Evolutionary conservation across 2,113 vertebrate genomes (phyloP).

Genomic region (Melanostigma gelatinosum): DNA sequence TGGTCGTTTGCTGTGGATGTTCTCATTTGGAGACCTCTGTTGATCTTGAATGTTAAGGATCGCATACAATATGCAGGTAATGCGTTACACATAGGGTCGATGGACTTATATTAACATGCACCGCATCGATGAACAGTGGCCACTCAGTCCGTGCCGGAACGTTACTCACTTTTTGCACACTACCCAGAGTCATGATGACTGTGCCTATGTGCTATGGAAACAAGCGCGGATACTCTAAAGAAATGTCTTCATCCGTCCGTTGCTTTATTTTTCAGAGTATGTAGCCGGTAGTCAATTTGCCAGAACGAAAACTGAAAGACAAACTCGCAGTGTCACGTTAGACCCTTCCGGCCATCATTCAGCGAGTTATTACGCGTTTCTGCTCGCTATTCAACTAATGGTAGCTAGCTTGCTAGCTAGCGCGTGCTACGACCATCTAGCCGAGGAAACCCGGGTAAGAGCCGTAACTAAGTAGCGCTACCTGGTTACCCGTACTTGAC

Average conservation of each 20-base stretch:
- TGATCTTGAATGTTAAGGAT: neutral
- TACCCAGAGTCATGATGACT: constrained; percentile 76
- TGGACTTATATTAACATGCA: constrained; percentile 37
- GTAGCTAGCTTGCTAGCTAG: constrained; percentile 72
- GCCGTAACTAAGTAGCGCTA: constrained; percentile 9
- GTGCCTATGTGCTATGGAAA: constrained; percentile 66
- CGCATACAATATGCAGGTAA: neutral
- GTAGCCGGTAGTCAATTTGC: constrained; percentile 34
- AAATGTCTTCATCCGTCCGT: no score
- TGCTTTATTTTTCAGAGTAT: no score
- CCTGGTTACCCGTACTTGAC: constrained; percentile 32
- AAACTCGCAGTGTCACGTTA: constrained; percentile 76
- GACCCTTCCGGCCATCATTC: constrained; percentile 81
- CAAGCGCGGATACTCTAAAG: constrained; percentile 65
- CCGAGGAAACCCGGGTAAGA: constrained; percentile 48
- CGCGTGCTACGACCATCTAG: constrained; percentile 67
- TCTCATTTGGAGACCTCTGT: neutral
- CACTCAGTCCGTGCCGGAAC: constrained; percentile 56
- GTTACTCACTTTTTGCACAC: constrained; percentile 80
- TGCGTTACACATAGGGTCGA: neutral
- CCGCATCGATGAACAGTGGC: constrained; percentile 50
- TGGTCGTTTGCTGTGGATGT: neutral
- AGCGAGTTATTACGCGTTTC: constrained; percentile 82
- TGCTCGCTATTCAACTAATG: constrained; percentile 66
- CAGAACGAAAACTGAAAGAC: constrained; percentile 52